phyloP scores from a whole-genome alignment of 2,888 invertebrate species.

The Carpatolechia fugitivella region DNA sequence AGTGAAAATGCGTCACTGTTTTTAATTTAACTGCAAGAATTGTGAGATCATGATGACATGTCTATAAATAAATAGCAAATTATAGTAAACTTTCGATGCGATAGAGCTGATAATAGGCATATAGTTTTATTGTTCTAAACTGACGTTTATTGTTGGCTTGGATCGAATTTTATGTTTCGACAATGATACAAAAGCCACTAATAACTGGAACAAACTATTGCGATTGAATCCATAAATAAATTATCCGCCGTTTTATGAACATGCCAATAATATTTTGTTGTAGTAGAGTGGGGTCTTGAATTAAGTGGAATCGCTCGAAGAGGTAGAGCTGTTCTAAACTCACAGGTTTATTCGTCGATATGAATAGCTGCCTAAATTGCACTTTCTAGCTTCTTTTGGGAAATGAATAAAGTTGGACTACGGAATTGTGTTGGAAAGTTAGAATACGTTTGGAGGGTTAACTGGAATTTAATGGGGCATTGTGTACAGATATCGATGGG shows the following conservation, averaged over 20 bases:
- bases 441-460: slow-evolving; percentile 5
- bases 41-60: background rate
- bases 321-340: background rate
- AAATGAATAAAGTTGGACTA: slow-evolving; percentile 7
- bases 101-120: slow-evolving; percentile 15
- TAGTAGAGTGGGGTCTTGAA: background rate
- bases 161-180: slow-evolving; percentile 10
- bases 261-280: background rate
- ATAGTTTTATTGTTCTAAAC: slow-evolving; percentile 15
- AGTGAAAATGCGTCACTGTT: background rate
- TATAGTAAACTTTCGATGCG: no score
- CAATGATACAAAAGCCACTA: slow-evolving; percentile 10
- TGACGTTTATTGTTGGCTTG: slow-evolving; percentile 5
- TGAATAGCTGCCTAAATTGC: slow-evolving; percentile 1
- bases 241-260: background rate
- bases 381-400: slow-evolving; percentile 3
- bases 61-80: no score
- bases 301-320: background rate
- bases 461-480: slow-evolving; percentile 10
- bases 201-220: slow-evolving; percentile 5
- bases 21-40: background rate
- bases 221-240: slow-evolving; percentile 1
- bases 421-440: slow-evolving; percentile 6
- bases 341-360: slow-evolving; percentile 1
- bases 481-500: slow-evolving; percentile 14